These are phyloP conservation scores for Corythaeola cristata DNA, from an alignment of 2,113 vertebrate species.

Conservation along the genomic window DNA sequence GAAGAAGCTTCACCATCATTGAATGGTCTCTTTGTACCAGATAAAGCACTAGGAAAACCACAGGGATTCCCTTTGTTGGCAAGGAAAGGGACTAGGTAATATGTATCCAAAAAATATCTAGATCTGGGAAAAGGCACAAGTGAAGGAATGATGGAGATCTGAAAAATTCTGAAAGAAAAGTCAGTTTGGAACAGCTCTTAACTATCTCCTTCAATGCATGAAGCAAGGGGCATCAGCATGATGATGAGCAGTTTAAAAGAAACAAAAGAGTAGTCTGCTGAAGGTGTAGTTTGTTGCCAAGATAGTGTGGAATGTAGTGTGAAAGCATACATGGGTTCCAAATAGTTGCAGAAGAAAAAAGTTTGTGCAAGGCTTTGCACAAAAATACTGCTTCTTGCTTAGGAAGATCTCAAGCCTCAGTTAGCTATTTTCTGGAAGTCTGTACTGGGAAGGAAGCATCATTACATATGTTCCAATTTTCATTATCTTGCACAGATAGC, in stretches of 20 bases:
- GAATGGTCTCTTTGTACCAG: neutral
- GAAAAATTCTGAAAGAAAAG: neutral
- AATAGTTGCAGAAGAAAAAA: neutral
- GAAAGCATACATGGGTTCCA: neutral
- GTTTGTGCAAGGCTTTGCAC: neutral
- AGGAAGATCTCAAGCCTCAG: neutral
- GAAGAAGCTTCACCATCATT: neutral
- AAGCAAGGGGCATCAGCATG: neutral
- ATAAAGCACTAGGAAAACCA: neutral
- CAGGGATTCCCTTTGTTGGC: neutral
- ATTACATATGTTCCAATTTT: neutral
- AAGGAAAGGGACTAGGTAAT: neutral
- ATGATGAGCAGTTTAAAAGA: neutral
- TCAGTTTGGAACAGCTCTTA: neutral
- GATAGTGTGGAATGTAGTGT: neutral
- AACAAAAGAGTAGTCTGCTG: neutral
- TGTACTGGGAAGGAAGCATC: neutral
- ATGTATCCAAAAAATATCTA: neutral
- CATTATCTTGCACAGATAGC: neutral
- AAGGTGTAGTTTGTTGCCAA: neutral
- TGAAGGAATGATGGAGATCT: neutral
- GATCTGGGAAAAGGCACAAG: neutral
- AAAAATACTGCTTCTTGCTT: neutral
- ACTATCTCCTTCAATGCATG: neutral
- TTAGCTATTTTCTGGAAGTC: neutral